Evolutionary conservation across 2,888 invertebrate species (phyloP).

Genomic region (Chalcis sispes): DNA sequence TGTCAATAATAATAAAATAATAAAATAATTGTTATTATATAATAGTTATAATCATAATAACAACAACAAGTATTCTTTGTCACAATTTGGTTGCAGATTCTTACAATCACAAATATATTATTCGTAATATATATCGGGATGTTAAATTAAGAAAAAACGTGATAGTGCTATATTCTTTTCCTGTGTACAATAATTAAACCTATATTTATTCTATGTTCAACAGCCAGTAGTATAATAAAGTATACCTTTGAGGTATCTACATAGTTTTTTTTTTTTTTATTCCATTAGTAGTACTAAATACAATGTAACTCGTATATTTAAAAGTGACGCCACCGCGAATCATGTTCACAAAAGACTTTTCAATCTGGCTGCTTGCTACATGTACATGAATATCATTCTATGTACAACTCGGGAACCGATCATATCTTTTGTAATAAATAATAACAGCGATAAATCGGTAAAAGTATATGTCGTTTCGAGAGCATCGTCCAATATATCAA

Average conservation of each 20-base stretch:
- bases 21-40: conserved; percentile 65
- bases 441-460: conserved; percentile 45
- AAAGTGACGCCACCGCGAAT: conserved; percentile 62
- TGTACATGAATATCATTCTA: conserved; percentile 39
- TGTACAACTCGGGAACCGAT: conserved; percentile 47
- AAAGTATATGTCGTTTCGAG: conserved; percentile 27
- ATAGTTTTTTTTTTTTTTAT: conserved; percentile 66
- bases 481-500: conserved; percentile 21
- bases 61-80: conserved; percentile 76
- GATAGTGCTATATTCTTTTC: conserved; percentile 73
- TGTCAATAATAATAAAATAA: conserved; percentile 66
- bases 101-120: conserved; percentile 76
- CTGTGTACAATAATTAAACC: conserved; percentile 75
- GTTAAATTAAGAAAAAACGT: conserved; percentile 74
- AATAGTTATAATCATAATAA: conserved; percentile 75
- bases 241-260: conserved; percentile 76
- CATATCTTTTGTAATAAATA: conserved; percentile 48
- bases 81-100: conserved; percentile 76
- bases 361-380: conserved; percentile 56
- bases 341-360: conserved; percentile 30
- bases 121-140: conserved; percentile 72
- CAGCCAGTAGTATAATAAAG: conserved; percentile 76
- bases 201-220: conserved; percentile 74
- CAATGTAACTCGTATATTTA: conserved; percentile 64
- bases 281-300: conserved; percentile 70